phyloP scores from a whole-genome alignment of 2,113 vertebrate species.

The Gulo gulo region DNA sequence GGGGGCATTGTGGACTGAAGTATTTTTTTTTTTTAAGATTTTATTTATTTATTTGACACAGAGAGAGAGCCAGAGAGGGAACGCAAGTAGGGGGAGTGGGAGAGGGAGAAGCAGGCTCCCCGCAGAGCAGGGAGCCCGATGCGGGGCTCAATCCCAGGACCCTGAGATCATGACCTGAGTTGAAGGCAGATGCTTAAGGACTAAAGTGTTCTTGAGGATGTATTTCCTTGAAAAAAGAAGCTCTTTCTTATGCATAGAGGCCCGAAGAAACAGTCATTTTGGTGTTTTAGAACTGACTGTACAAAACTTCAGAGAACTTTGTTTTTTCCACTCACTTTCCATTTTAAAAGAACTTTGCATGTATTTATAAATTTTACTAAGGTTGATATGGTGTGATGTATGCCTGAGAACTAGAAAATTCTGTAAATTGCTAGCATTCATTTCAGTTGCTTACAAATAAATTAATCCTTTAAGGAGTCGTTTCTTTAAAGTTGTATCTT shows the following conservation, averaged over 20 bases:
- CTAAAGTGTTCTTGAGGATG: neutral
- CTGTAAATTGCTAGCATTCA: neutral
- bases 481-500: neutral
- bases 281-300: neutral
- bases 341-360: neutral
- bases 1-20: neutral
- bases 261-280: neutral
- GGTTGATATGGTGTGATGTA: neutral
- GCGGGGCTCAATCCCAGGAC: too few species aligned
- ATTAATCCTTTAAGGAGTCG: neutral
- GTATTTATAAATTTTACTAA: neutral
- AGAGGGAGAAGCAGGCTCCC: neutral
- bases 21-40: neutral
- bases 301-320: neutral
- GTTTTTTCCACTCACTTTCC: neutral
- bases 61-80: neutral
- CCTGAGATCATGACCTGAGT: too few species aligned
- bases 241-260: neutral
- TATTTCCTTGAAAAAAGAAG: constrained; percentile 1
- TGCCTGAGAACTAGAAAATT: neutral
- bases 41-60: neutral
- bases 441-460: neutral
- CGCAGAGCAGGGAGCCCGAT: too few species aligned
- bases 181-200: neutral
- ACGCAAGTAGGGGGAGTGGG: neutral